Evolutionary conservation across 2,888 invertebrate genomes (phyloP).

Genomic region (Drosophila lutescens): DNA sequence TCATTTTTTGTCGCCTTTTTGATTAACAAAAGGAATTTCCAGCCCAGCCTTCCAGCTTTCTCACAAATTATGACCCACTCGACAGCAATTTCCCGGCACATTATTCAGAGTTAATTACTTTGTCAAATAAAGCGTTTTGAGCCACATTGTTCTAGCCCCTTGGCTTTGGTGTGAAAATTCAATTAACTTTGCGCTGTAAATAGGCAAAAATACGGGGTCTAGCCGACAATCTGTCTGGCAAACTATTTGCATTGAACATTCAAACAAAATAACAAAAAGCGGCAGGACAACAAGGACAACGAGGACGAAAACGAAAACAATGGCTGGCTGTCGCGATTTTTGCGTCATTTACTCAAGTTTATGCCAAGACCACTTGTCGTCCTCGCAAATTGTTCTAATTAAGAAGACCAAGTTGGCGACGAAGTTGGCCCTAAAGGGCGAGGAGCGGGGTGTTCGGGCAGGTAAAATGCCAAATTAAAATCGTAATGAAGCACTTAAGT

Average conservation of each 20-base stretch:
- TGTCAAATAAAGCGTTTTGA: constrained; percentile 69
- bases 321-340: constrained; percentile 45
- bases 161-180: constrained; percentile 67
- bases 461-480: constrained; percentile 73
- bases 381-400: constrained; percentile 73
- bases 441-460: constrained; percentile 15
- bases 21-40: constrained; percentile 41
- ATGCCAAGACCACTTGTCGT: constrained; percentile 64
- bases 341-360: constrained; percentile 52
- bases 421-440: constrained; percentile 6
- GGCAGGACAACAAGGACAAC: constrained; percentile 16
- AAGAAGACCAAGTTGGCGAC: constrained; percentile 53
- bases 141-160: constrained; percentile 26
- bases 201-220: constrained; percentile 24
- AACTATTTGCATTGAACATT: constrained; percentile 55
- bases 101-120: constrained; percentile 71
- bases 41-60: constrained; percentile 24
- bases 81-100: constrained; percentile 70
- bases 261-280: constrained; percentile 20
- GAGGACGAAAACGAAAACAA: constrained; percentile 19
- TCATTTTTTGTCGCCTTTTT: constrained; percentile 9
- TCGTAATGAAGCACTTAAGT: constrained; percentile 67
- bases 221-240: constrained; percentile 49
- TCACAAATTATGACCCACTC: constrained; percentile 64
- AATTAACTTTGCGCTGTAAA: constrained; percentile 69